These are phyloP conservation scores for Lithophane ornitopus DNA, from an alignment of 2,888 invertebrate species.

Conservation along the genomic window DNA sequence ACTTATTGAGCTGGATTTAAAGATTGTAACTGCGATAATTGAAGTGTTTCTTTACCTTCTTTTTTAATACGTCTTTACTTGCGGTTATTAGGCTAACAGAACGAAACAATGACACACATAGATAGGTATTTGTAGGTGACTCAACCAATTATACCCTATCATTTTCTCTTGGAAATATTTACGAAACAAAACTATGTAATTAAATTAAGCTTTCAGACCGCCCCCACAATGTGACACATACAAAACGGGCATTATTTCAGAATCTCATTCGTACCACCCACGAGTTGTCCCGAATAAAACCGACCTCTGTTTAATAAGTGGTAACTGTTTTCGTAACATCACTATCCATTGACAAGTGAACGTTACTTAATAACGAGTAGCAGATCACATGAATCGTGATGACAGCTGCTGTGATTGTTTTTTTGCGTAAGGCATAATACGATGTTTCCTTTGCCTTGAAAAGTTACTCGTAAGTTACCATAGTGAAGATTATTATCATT, in stretches of 20 bases:
- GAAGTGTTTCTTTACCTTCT: not conserved
- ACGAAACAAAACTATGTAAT: slow-evolving; percentile 52
- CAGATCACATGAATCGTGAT: slow-evolving; percentile 50
- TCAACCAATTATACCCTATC: slow-evolving; percentile 46
- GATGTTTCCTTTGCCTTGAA: slow-evolving; percentile 34
- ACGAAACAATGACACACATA: not conserved
- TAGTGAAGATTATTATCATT: slow-evolving; percentile 11
- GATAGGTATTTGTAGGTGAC: slow-evolving; percentile 5
- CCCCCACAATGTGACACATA: slow-evolving; percentile 64
- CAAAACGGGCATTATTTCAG: slow-evolving; percentile 67
- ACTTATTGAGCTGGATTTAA: not conserved
- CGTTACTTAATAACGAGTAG: slow-evolving; percentile 59
- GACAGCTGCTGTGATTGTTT: slow-evolving; percentile 21
- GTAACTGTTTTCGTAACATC: slow-evolving; percentile 67
- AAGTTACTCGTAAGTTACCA: slow-evolving; percentile 3
- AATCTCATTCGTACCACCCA: slow-evolving; percentile 66
- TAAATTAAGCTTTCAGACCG: slow-evolving; percentile 61
- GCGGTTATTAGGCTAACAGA: not conserved
- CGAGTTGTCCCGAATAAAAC: slow-evolving; percentile 71
- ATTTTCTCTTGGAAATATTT: slow-evolving; percentile 44
- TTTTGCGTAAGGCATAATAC: not conserved
- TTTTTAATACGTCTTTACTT: not conserved
- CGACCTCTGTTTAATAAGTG: slow-evolving; percentile 71
- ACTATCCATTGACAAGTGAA: slow-evolving; percentile 66
- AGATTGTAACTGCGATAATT: not conserved